phyloP scores from a whole-genome alignment of 1,140 invertebrate species.

The Physella acuta region DNA sequence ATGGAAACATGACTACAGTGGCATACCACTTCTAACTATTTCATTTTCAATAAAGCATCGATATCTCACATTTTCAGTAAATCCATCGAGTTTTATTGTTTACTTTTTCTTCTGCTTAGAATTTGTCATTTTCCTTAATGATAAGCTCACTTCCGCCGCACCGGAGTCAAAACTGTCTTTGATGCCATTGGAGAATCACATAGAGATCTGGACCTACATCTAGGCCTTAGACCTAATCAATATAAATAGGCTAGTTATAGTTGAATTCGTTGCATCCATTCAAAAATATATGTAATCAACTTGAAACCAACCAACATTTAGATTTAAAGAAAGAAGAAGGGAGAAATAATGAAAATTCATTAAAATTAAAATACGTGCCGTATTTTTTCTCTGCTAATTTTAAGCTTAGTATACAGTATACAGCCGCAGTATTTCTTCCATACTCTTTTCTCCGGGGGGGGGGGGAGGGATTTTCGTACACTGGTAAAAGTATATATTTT shows the following conservation, averaged over 20 bases:
- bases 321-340: no score
- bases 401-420: no score
- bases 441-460: no score
- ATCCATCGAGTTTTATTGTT: neutral
- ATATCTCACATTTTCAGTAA: neutral
- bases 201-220: neutral
- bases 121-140: conserved; percentile 18
- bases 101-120: conserved; percentile 15
- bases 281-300: neutral
- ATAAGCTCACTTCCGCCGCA: conserved; percentile 10
- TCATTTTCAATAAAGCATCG: neutral
- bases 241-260: neutral
- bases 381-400: no score
- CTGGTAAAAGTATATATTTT: no score
- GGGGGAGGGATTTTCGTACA: no score
- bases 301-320: no score
- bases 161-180: neutral
- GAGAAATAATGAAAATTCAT: neutral
- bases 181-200: neutral
- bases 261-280: neutral
- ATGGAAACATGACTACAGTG: neutral
- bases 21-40: neutral
- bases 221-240: neutral
- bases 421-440: no score
- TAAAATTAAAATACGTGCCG: neutral